Evolutionary conservation across 30 jellyfish, hydroid and myxozoan species (phyloP).

Genomic region (Mastigias papua): DNA sequence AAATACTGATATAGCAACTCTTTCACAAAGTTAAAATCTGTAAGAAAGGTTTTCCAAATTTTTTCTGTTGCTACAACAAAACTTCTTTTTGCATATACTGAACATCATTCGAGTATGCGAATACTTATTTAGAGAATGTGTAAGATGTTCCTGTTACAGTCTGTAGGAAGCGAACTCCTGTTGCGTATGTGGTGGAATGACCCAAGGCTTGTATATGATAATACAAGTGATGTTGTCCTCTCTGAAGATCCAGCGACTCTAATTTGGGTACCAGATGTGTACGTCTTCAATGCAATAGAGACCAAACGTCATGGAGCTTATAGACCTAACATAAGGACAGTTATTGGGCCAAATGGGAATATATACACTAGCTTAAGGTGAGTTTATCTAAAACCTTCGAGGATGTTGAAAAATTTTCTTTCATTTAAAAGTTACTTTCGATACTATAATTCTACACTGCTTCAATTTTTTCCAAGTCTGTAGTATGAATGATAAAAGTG

Average conservation of each 20-base stretch:
- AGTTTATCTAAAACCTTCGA: background rate
- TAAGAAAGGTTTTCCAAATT: too few species aligned
- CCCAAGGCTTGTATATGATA: slow-evolving; percentile 48
- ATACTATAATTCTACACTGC: too few species aligned
- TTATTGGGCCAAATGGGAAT: slow-evolving; percentile 52
- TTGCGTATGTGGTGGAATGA: slow-evolving; percentile 64
- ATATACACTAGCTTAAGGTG: slow-evolving; percentile 38
- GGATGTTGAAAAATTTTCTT: background rate
- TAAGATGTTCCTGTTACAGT: slow-evolving; percentile 8
- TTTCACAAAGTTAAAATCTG: too few species aligned
- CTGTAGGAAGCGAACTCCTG: slow-evolving; percentile 38
- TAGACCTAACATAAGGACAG: background rate
- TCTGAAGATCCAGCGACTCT: slow-evolving; percentile 24
- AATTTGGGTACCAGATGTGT: slow-evolving; percentile 63
- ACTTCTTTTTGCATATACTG: too few species aligned
- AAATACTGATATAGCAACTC: too few species aligned
- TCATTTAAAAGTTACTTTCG: too few species aligned
- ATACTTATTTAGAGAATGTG: too few species aligned
- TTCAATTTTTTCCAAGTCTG: too few species aligned
- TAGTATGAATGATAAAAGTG: background rate
- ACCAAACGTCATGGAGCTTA: slow-evolving; percentile 37
- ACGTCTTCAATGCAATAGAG: slow-evolving; percentile 33
- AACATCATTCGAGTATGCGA: too few species aligned
- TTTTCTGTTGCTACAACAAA: too few species aligned
- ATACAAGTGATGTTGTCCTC: background rate